Evolutionary conservation across 2,113 vertebrate species (phyloP), one percentile per base, ranked within the genome.

Genomic region (Gambusia affinis): DNA sequence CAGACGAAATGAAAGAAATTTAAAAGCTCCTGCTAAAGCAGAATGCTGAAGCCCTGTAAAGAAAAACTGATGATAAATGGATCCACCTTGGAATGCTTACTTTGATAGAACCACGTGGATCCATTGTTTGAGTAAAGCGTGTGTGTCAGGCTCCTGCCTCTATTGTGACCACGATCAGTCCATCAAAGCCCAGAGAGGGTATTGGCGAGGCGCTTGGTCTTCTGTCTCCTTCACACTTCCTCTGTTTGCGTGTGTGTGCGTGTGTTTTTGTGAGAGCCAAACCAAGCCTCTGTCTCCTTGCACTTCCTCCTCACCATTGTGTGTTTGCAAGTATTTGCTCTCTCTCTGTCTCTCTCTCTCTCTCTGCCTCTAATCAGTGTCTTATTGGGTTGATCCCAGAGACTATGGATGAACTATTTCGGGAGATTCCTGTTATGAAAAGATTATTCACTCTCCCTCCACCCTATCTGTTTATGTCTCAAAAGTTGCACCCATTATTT

Each of bases 391-490:
- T 82, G 84, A 90, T 88, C 80, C 77, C 76, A 44, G 39, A 69
- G 68, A 77, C 86, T 61, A 69, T 88, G 70, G 75, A 87, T 82
- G 75, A 81, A 70, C 80, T 92, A 92, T 93, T 92, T 92, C 65
- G 91, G 82, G 86, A 88, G 76, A 86, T 90, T 93, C 88, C 92
- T 90, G 89, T 92, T 92, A 78, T 91, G 85, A 90, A 87, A 80
- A 87, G 70, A 85, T 82, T 64, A 80, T 73, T 62, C 67, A 29
- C 70, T 47, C 62, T 22, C 64, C 60, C 71, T 61, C 39, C 61
- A 28, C 51, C 27, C 67, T 73, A 27, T 84, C 61, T 66, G 31
- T 70, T 30, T 67, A 31, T 60, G 62, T 64, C 61, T 44, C 76
- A 8, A 30, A 33, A 71, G 71, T 73, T 72, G 73, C 74, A 78